Evolutionary conservation across 2,113 vertebrate species (phyloP).

Genomic region (Illadopsis cleaveri): DNA sequence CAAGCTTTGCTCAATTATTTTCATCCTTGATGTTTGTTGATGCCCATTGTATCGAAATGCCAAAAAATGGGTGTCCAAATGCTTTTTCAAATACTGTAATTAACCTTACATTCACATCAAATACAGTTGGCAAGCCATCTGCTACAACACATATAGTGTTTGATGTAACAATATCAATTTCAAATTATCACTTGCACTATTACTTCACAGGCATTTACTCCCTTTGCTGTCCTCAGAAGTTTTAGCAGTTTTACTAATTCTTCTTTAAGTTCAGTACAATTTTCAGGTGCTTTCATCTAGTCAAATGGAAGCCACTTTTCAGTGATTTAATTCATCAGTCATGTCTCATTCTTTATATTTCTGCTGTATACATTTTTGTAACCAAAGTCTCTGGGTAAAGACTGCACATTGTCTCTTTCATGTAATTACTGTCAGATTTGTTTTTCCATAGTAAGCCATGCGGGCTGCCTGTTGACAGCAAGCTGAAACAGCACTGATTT

Average conservation of each 20-base stretch:
- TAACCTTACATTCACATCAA: background rate
- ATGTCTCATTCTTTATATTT: background rate
- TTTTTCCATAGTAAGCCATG: background rate
- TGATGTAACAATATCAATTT: background rate
- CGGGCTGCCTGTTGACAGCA: background rate
- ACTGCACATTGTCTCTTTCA: background rate
- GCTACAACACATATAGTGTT: background rate
- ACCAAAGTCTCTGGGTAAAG: background rate
- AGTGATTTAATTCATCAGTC: background rate
- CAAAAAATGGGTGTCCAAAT: slow-evolving; percentile 24
- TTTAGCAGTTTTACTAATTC: background rate
- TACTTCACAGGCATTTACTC: background rate
- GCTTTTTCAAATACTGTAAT: slow-evolving; percentile 6
- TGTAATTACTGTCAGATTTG: background rate
- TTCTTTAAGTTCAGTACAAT: background rate
- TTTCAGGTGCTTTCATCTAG: background rate
- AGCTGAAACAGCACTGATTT: background rate
- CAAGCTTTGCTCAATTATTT: slow-evolving; percentile 4
- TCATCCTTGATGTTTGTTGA: background rate
- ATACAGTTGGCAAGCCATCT: slow-evolving; percentile 8
- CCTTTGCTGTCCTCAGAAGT: background rate
- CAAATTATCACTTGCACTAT: background rate
- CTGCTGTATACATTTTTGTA: background rate
- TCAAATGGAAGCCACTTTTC: background rate
- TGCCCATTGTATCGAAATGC: background rate